Percentiles rank a stretch among this genome's conserved stretches.
phyloP scores from a whole-genome alignment of 2,888 invertebrate genomes.

The Myopa tessellatipennis region DNA sequence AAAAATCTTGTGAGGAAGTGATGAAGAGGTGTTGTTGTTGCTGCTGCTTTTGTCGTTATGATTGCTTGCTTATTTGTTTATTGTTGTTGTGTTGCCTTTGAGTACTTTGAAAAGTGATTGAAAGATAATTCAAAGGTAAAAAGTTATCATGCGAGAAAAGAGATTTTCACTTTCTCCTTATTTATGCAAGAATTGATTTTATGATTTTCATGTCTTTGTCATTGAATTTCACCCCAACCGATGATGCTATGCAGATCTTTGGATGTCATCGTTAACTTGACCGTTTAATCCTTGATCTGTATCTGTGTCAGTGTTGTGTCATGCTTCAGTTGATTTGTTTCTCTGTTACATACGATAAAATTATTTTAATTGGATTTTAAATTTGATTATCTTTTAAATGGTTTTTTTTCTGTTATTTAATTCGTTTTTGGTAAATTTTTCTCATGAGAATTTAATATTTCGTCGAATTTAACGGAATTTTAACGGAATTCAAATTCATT shows the following conservation, averaged over 20 bases:
- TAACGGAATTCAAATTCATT: no score
- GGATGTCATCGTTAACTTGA: constrained; percentile 25
- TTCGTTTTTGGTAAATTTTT: no score
- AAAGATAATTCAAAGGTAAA: not conserved
- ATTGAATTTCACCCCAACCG: not conserved
- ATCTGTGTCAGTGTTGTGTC: no score
- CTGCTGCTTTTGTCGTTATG: constrained; percentile 12
- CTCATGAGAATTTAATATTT: no score
- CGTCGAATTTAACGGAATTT: no score
- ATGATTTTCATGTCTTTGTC: not conserved
- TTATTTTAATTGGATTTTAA: constrained; percentile 19
- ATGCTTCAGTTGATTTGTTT: no score
- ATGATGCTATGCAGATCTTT: constrained; percentile 6
- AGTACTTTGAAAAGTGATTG: not conserved
- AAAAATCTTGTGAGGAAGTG: constrained; percentile 17
- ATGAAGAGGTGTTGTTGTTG: constrained; percentile 6
- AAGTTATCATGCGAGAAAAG: constrained; percentile 22
- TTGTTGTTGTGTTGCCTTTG: not conserved
- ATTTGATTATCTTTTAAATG: no score
- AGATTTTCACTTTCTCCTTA: not conserved
- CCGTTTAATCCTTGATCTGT: constrained; percentile 23
- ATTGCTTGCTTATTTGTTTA: not conserved
- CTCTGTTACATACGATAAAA: not conserved
- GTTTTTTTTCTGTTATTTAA: no score
- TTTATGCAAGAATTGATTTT: constrained; percentile 23